A percentile compares a stretch with the other conserved stretches of the same genome.
Conservation (phyloP, 53 echinoderm and acorn worm species). For the Zoroaster sp. region DNA sequence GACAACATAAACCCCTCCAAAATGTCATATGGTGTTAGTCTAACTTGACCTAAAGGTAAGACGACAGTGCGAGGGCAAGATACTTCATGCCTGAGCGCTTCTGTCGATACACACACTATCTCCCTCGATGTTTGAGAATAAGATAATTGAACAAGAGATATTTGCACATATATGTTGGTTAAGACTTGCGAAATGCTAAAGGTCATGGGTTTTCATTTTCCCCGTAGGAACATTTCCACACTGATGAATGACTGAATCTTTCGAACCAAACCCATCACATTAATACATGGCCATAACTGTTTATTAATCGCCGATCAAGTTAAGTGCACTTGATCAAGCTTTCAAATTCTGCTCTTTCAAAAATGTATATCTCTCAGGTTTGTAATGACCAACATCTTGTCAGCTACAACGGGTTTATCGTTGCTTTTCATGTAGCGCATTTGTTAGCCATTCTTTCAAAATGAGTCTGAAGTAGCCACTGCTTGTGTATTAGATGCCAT, state of each 20-base stretch:
- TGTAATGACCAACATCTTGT: too few relatives aligned
- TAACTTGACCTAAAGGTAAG: not conserved
- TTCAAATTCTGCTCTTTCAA: too few relatives aligned
- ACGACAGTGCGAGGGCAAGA: not conserved
- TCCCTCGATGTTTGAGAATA: not conserved
- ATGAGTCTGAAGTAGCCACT: too few relatives aligned
- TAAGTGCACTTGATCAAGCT: too few relatives aligned
- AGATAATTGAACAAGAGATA: slow-evolving; percentile 26
- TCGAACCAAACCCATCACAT: not conserved
- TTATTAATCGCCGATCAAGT: too few relatives aligned
- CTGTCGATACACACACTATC: not conserved
- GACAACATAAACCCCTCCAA: not conserved
- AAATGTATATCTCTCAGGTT: too few relatives aligned
- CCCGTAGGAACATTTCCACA: not conserved
- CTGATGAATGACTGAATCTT: not conserved
- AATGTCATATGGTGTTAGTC: not conserved
- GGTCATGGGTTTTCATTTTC: not conserved
- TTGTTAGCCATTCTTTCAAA: too few relatives aligned
- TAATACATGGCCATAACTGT: not conserved
- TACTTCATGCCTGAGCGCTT: slow-evolving; percentile 5
- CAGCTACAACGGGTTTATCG: too few relatives aligned
- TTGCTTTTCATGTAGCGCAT: too few relatives aligned
- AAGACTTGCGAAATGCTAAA: slow-evolving; percentile 21
- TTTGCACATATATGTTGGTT: not conserved
- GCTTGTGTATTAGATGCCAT: too few relatives aligned